Evolutionary conservation across 2,888 invertebrate genomes (phyloP), one percentile per base, ranked within the genome.

Genomic region (Acronicta aceris): DNA sequence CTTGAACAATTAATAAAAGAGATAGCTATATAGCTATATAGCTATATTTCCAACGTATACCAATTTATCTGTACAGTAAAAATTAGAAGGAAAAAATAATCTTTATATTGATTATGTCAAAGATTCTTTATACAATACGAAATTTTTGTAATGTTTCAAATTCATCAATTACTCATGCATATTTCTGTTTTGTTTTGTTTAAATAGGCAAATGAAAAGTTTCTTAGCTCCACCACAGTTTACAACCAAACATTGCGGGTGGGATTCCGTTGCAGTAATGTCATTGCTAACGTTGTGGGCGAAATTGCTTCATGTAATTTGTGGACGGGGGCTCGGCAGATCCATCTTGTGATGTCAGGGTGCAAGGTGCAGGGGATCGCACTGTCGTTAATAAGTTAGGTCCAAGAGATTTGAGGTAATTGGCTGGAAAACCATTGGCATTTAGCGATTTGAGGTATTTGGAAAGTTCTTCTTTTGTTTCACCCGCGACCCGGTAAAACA

Each of bases 231-330:
- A 46, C 48, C 67, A 81, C 79, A 86, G 79, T 86, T 86, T 83
- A 79, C 81, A 85, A 75, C 78, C 79, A 81, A 86, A 85, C 82
- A 81, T 81, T 76, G 83, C 81, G 86, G 86, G 84, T 81, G 85
- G 87, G 85, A 91, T 89, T 88, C 88, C 89, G 76, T 76, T 85
- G 88, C 87, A 88, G 84, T 90, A 90, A 90, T 90, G 88, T 88
- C 88, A 85, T 90, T 89, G 87, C 89, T 85, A 88, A 89, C 89
- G 89, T 91, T 90, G 88, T 86, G 87, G 88, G 85, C 83, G 84
- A 88, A 91, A 93, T 93, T 93, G 91, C 89, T 92, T 88, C 84
- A 88, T 85, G 89, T 90, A 90, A 94, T 93, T 93, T 92, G 90
- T 85, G 76, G 65, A 65, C 63, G 56, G 80, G 87, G 89, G 84